phyloP scores from a whole-genome alignment of 2,797 vertebrate genomes.

The Lagocephalus sceleratus region DNA sequence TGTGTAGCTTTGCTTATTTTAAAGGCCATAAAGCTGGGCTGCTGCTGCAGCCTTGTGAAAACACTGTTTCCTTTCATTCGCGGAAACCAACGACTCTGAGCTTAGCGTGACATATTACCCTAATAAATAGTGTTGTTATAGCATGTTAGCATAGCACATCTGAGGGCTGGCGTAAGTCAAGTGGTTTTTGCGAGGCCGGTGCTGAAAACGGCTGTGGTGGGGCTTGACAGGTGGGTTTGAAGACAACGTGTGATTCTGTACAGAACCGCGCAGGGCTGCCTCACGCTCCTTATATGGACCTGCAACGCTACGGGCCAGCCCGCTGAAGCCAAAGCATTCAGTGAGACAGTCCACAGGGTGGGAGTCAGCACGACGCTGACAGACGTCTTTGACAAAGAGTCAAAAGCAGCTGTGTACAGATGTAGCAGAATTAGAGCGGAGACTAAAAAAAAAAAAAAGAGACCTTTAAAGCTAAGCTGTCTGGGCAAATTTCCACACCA shows the following conservation, averaged over 20 bases:
- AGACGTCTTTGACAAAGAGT: conserved; percentile 40
- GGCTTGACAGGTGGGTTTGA: conserved; percentile 63
- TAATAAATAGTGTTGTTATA: conserved; percentile 55
- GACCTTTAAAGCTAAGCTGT: not conserved
- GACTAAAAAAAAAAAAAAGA: conserved; percentile 7
- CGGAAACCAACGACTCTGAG: conserved; percentile 31
- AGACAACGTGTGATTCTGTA: conserved; percentile 66
- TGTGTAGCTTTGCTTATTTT: conserved; percentile 57
- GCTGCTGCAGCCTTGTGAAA: conserved; percentile 53
- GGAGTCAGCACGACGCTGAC: conserved; percentile 38
- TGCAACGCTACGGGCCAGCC: conserved; percentile 26
- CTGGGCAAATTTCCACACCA: conserved; percentile 19
- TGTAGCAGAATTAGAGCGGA: conserved; percentile 3
- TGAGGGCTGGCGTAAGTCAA: conserved; percentile 40
- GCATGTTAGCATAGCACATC: conserved; percentile 49
- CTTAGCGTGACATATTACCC: conserved; percentile 50
- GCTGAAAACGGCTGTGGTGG: conserved; percentile 52
- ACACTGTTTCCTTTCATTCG: conserved; percentile 54
- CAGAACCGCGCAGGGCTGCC: conserved; percentile 48
- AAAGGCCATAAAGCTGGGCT: conserved; percentile 56
- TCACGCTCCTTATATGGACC: conserved; percentile 57
- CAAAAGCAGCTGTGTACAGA: conserved; percentile 16
- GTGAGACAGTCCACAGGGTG: conserved; percentile 36
- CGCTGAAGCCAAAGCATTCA: conserved; percentile 38
- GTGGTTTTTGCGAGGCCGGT: conserved; percentile 45